These are phyloP conservation scores for Bicyclus anynana DNA, from an alignment of 1,140 invertebrate species.

Conservation along the genomic window DNA sequence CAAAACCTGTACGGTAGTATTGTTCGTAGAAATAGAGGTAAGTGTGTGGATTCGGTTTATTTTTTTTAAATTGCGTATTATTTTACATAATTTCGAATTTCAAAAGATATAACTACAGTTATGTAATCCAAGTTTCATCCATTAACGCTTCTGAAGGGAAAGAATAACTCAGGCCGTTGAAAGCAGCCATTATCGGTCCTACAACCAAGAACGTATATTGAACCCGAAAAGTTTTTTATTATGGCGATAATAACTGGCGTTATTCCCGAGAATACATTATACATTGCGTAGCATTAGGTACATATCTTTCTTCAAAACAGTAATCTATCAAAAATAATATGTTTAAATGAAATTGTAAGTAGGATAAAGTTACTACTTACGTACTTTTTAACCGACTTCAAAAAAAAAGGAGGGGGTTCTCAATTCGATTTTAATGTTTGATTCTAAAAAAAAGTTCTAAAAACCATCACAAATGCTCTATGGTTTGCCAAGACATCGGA, in stretches of 20 bases:
- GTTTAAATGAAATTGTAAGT: not conserved
- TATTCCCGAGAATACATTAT: constrained; percentile 3
- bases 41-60: not conserved
- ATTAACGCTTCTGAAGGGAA: not conserved
- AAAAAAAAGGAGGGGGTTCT: no score
- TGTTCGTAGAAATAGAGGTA: no score
- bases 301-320: not conserved
- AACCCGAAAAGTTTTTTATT: not conserved
- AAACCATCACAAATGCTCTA: no score
- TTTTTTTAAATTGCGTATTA: not conserved
- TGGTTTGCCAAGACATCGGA: no score
- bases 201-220: not conserved
- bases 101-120: not conserved
- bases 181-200: not conserved
- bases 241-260: not conserved
- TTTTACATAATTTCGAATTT: no score
- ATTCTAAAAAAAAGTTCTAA: no score
- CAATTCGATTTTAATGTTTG: no score
- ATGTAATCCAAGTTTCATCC: not conserved
- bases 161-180: not conserved
- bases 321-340: not conserved
- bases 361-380: not conserved
- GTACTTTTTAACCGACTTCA: no score
- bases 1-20: no score
- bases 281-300: not conserved